A percentile compares a stretch with the other conserved stretches of the same genome.
These are phyloP conservation scores for Otocyon megalotis DNA, from an alignment of 2,113 vertebrate species.

Conservation along the genomic window DNA sequence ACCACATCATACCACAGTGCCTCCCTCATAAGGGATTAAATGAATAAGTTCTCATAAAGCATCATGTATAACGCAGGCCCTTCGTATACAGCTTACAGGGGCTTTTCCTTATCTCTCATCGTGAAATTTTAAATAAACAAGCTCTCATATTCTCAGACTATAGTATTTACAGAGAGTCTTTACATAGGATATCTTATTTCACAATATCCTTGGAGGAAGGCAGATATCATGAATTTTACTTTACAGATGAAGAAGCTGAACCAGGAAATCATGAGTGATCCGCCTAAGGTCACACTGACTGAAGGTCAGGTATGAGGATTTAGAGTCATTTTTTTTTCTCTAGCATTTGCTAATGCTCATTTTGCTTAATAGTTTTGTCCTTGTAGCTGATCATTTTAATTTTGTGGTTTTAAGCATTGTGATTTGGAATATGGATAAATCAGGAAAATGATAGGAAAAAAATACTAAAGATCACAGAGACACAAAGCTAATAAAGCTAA, in stretches of 20 bases:
- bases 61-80: not conserved
- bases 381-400: not conserved
- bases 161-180: not conserved
- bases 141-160: not conserved
- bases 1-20: not conserved
- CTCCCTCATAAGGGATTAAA: not conserved
- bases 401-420: conserved; percentile 37
- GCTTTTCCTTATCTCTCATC: not conserved
- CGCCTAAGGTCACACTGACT: not conserved
- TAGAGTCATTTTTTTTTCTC: not conserved
- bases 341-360: not conserved
- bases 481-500: not conserved
- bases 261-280: not conserved
- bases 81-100: not conserved
- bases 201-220: not conserved
- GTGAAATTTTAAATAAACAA: not conserved
- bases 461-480: conserved; percentile 2
- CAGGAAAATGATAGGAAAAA: conserved; percentile 32
- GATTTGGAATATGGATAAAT: conserved; percentile 36
- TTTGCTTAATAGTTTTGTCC: not conserved
- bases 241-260: not conserved
- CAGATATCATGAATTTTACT: not conserved
- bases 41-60: not conserved
- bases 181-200: not conserved
- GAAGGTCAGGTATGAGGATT: not conserved